Percentiles rank a stretch among this genome's conserved stretches.
These are phyloP conservation scores for Dynastes grantii DNA, from an alignment of 2,888 invertebrate genomes.

Conservation along the genomic window DNA sequence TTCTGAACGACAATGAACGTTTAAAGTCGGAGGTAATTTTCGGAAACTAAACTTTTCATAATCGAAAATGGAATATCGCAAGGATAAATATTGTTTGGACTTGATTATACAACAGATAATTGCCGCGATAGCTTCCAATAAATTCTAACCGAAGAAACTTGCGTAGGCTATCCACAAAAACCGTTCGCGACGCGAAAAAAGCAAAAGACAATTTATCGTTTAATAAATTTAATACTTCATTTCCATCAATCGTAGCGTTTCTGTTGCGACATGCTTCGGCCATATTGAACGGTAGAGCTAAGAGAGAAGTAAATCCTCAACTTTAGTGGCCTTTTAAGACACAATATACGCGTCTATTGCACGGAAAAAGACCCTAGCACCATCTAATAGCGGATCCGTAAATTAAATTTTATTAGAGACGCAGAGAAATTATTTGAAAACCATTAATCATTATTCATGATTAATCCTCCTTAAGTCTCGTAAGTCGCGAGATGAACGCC, in stretches of 20 bases:
- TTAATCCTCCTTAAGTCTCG: neutral
- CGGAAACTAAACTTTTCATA: neutral
- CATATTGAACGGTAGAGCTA: neutral
- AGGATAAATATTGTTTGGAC: neutral
- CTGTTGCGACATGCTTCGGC: neutral
- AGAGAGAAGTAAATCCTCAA: neutral
- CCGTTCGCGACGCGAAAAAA: neutral
- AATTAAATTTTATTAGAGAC: constrained; percentile 15
- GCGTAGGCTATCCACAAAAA: constrained; percentile 4
- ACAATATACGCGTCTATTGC: too few relatives aligned
- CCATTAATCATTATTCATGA: constrained; percentile 9
- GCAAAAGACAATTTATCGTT: neutral
- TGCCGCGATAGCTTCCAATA: neutral
- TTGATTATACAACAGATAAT: neutral
- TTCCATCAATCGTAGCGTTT: constrained; percentile 7
- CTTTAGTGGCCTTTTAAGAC: neutral
- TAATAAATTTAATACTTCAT: constrained; percentile 21
- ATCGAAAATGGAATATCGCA: neutral
- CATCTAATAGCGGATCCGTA: constrained; percentile 10
- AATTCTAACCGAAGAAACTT: constrained; percentile 9
- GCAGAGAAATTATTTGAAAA: neutral
- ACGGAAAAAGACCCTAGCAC: neutral
- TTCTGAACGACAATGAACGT: constrained; percentile 13
- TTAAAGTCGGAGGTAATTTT: neutral
- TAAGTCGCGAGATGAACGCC: too few relatives aligned